Evolutionary conservation across 1,140 invertebrate species (phyloP), one percentile per base, ranked within the genome.

Genomic region (Macrocentrus cingulum): DNA sequence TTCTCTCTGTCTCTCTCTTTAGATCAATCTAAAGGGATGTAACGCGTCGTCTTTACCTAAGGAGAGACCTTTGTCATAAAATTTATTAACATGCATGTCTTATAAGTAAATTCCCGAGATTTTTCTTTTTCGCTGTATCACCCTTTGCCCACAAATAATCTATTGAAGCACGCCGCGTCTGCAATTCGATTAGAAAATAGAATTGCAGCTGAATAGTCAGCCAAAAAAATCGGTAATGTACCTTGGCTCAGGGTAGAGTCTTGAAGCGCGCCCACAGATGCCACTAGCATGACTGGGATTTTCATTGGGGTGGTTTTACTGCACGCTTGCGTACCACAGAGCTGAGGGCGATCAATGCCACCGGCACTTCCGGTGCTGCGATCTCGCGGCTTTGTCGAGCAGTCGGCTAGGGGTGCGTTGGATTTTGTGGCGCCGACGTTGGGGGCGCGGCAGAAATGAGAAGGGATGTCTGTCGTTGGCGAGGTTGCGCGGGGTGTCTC

Each of bases 291-390:
- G 48, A 32, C n/a, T n/a, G n/a, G 13, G 11, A 58, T 58, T 57
- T 50, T 15, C 7, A 51, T 37, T 13, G 18, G 25, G 42, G 18
- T 46, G 44, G 18, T 46, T 46, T 46, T 18, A 46, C 15, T 46
- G 23, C 32, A 57, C 58, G 58, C 56, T 53, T 58, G 64, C 34
- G 65, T 53, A 61, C 48, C 62, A 55, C 59, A 57, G 64, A 57
- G 56, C 29, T 53, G 56, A 66, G 55, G 60, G 18, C 68, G 72
- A 76, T 77, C 75, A 73, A 77, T 77, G 56, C 49, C 39, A 5
- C 61, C 19, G 49, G 50, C 45, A 61, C 41, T 60, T 51, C 46
- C 66, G 64, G 67, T 77, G 72, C 64, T 63, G 73, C 74, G 66
- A 76, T 70, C 75, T 76, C 65, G 54, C 66, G 73, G 67, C 66